Evolutionary conservation across 92 coral and sea anemone genomes (phyloP), one percentile per base, ranked within the genome.

Genomic region (Paragorgia papillata): DNA sequence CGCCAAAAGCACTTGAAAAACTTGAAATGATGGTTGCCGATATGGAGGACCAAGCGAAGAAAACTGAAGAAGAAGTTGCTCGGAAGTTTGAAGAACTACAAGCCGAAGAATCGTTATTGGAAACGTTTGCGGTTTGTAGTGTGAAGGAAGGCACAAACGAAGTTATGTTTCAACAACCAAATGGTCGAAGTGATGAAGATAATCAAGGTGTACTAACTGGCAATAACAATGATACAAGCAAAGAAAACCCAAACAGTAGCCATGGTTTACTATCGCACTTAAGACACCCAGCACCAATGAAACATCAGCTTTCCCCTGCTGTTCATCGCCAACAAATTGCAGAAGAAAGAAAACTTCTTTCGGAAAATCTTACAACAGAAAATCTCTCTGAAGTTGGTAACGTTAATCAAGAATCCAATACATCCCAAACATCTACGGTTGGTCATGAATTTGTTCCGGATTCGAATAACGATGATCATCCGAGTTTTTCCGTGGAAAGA

Each of bases 11-110:
- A 20, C 86, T 95, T 33, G 97, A 95, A 49, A 91, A 85, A 31
- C 83, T 95, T 34, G 99, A 95, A 64, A 89, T 89, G 48, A 95
- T 95, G 99, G 99, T 95, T 28, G 99, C 99, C 29, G 95, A 89
- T 78, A 95, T 95, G 90, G 99, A 92, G 32, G 78, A 27, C 35
- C 62, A 71, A 71, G 78, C 78, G 37, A 71, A 71, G 53, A 71
- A 33, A 17, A 83, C 83, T 30, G 97, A 95, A 56, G 96, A 86
- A 55, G 99, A 95, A 43, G 58, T 64, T 1, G 92, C 90, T 33
- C 84, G 91, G 24, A 85, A 87, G 68, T 93, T 58, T 30, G 78
- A 71, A 53, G 78, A 71, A 14, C 24, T 71, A 40, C 78, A 71
- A 39, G 37, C 30, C 2, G 78, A 54, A 14, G 78, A 55, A 31